These are phyloP conservation scores for Zhuqinia jingwanae DNA, from an alignment of 2,888 invertebrate species.

Conservation along the genomic window DNA sequence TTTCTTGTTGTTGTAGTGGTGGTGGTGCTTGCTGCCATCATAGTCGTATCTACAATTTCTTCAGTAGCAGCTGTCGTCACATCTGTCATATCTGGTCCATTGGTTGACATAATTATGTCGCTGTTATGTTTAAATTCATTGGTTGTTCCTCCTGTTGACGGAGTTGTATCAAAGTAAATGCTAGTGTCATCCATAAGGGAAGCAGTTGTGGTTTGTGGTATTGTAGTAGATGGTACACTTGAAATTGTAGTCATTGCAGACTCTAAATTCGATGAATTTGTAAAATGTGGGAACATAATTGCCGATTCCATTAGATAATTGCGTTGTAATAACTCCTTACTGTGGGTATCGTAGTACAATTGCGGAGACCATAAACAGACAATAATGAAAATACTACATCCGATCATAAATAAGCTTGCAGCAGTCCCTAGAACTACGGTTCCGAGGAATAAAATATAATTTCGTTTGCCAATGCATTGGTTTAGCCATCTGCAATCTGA, in stretches of 20 bases:
- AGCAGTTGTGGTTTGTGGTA: constrained; percentile 40
- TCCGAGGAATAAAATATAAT: constrained; percentile 92
- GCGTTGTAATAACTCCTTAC: neutral
- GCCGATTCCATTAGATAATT: neutral
- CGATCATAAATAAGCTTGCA: constrained; percentile 87
- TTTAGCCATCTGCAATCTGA: constrained; percentile 97
- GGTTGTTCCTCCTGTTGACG: neutral
- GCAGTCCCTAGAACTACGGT: constrained; percentile 90
- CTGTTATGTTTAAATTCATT: constrained; percentile 9
- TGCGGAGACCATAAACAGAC: constrained; percentile 61
- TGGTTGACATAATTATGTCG: constrained; percentile 33
- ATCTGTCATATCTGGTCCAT: constrained; percentile 35
- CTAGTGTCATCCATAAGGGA: constrained; percentile 19
- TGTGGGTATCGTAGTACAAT: neutral
- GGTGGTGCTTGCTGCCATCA: neutral
- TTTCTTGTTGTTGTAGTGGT: constrained; percentile 2
- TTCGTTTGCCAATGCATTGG: constrained; percentile 96
- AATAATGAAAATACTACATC: constrained; percentile 84
- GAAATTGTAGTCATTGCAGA: neutral
- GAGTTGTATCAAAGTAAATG: constrained; percentile 6
- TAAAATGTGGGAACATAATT: neutral
- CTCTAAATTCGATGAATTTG: constrained; percentile 28
- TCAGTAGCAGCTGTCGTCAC: constrained; percentile 28
- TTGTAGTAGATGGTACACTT: neutral
- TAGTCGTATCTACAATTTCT: neutral